These are phyloP conservation scores for Staurois parvus DNA, from an alignment of 2,797 vertebrate genomes.

Conservation along the genomic window DNA sequence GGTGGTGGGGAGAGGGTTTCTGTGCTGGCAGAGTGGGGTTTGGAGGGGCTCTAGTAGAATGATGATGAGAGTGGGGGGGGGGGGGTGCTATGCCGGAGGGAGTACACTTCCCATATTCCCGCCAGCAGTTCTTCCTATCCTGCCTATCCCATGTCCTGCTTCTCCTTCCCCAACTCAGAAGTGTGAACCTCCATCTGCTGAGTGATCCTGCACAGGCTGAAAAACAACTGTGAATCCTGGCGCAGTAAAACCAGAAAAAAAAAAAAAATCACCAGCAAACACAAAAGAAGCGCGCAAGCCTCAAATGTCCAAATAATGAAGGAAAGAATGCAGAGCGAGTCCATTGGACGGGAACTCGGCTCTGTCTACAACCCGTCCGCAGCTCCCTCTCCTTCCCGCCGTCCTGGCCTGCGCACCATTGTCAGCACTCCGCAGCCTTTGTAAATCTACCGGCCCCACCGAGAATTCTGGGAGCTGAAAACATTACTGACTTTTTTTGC, in stretches of 20 bases:
- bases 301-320: background rate
- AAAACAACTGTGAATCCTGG: constrained; percentile 55
- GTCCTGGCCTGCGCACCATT: background rate
- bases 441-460: background rate
- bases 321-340: constrained; percentile 22
- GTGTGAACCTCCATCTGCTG: constrained; percentile 1
- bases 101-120: too few relatives aligned
- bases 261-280: constrained; percentile 2
- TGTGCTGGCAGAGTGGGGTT: too few relatives aligned
- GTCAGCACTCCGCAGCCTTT: background rate
- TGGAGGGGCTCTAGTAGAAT: too few relatives aligned
- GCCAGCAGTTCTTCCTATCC: too few relatives aligned
- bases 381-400: background rate
- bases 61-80: too few relatives aligned
- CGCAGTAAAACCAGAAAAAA: constrained; percentile 20
- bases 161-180: background rate
- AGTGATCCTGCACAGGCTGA: constrained; percentile 12
- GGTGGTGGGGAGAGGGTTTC: too few relatives aligned
- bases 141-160: too few relatives aligned
- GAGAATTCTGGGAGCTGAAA: constrained; percentile 23
- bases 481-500: background rate
- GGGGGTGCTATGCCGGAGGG: too few relatives aligned
- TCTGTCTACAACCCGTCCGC: background rate
- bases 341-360: background rate
- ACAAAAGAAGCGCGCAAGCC: background rate